phyloP scores from a whole-genome alignment of 37 sponge, comb jelly and placozoan species.

The Crambe crambe region DNA sequence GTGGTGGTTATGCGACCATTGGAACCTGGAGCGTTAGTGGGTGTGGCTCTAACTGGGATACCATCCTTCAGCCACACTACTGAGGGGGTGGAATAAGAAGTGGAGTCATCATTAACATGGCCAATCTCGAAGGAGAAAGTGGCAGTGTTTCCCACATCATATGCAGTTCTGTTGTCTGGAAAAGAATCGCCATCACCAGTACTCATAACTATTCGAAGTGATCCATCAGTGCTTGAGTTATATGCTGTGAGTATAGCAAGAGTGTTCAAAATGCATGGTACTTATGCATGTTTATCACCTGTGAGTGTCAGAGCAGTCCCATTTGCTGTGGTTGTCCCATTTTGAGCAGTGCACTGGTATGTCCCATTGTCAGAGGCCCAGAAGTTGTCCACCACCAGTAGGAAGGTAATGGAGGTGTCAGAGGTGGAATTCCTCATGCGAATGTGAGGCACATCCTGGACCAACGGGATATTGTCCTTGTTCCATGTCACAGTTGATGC shows the following conservation, averaged over 20 bases:
- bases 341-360: conserved; percentile 20
- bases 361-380: conserved; percentile 7
- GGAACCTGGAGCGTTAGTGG: not conserved
- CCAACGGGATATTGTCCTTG: conserved; percentile 3
- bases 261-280: not conserved
- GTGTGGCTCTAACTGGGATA: not conserved
- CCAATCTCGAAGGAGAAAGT: not conserved
- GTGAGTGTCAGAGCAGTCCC: conserved; percentile 2
- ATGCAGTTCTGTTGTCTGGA: not conserved
- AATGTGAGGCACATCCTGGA: conserved; percentile 33
- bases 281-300: conserved; percentile 7
- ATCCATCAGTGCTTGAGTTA: not conserved
- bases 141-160: not conserved
- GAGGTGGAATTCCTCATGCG: conserved; percentile 10
- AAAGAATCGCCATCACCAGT: not conserved
- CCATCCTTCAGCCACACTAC: conserved; percentile 39
- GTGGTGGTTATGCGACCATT: not conserved
- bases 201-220: not conserved
- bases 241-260: not conserved
- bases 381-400: conserved; percentile 31
- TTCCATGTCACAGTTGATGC: conserved; percentile 29
- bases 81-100: not conserved
- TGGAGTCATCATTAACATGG: not conserved
- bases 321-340: not conserved
- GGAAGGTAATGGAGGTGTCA: not conserved